Evolutionary conservation across 35 echinoderm and acorn worm species (phyloP).

Genomic region (Lytechinus pictus): DNA sequence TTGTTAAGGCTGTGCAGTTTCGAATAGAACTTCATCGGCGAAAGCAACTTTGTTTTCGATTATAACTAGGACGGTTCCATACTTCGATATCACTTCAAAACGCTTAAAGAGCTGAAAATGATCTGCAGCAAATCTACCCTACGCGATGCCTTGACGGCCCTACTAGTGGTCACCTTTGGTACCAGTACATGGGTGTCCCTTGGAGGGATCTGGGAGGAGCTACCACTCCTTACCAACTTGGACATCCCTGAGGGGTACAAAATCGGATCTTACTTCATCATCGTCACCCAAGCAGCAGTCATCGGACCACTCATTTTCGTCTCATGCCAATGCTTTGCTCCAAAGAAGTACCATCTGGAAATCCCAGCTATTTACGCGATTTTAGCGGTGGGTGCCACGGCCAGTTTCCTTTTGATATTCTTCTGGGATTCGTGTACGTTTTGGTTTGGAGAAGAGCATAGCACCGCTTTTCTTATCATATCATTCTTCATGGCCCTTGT

Average conservation of each 20-base stretch:
- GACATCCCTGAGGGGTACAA: conserved; percentile 63
- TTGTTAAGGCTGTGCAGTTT: too few species aligned
- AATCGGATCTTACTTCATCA: conserved; percentile 60
- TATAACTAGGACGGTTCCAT: too few species aligned
- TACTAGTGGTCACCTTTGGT: conserved; percentile 36
- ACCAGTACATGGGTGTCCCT: conserved; percentile 65
- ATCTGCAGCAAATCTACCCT: not conserved
- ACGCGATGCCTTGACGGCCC: not conserved
- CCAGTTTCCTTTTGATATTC: conserved; percentile 65
- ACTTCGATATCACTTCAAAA: too few species aligned
- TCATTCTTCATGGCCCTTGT: conserved; percentile 62
- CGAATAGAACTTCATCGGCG: too few species aligned
- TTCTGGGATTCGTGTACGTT: conserved; percentile 63
- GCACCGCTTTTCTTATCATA: conserved; percentile 49
- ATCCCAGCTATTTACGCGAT: conserved; percentile 63
- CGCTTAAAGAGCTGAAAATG: not conserved
- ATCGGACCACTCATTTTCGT: conserved; percentile 67
- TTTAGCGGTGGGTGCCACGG: conserved; percentile 22
- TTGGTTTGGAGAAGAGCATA: conserved; percentile 37
- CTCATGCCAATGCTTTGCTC: conserved; percentile 43
- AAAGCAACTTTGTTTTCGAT: too few species aligned
- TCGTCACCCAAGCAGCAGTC: conserved; percentile 62
- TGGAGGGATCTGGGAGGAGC: conserved; percentile 68
- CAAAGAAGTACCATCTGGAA: conserved; percentile 55
- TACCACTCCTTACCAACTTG: conserved; percentile 59